phyloP scores from a whole-genome alignment of 2,113 vertebrate genomes.

The Lampris megalopsis region DNA sequence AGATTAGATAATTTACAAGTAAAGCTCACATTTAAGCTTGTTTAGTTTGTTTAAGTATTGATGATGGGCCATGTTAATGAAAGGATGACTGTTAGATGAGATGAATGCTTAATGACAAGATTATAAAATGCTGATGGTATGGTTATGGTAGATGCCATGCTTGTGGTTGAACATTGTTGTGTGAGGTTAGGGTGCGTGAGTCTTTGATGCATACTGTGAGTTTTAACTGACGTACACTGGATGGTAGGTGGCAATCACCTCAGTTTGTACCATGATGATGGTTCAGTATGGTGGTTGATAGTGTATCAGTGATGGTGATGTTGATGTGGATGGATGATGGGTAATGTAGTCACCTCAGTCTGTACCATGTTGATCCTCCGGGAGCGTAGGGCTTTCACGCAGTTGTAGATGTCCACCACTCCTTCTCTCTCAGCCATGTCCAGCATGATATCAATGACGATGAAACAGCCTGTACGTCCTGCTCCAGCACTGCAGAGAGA shows the following conservation, averaged over 20 bases:
- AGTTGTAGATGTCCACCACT: constrained; percentile 99
- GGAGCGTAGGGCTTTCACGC: constrained; percentile 96
- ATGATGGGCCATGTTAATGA: constrained; percentile 35
- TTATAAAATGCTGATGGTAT: no score
- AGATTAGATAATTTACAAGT: background rate
- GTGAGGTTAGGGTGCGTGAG: background rate
- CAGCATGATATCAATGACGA: constrained; percentile 99
- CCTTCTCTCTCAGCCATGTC: constrained; percentile 99
- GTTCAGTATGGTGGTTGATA: constrained; percentile 24
- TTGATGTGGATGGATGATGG: constrained; percentile 79
- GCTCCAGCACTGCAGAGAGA: constrained; percentile 89
- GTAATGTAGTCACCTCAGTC: constrained; percentile 92
- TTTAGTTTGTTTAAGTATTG: background rate
- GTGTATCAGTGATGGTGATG: constrained; percentile 36
- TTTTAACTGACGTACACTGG: background rate
- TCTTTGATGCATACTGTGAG: background rate
- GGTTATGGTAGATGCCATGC: background rate
- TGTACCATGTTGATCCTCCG: constrained; percentile 99
- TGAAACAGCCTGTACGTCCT: constrained; percentile 96
- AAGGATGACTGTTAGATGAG: background rate
- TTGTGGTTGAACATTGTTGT: no score
- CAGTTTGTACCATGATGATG: constrained; percentile 34
- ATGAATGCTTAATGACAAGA: no score
- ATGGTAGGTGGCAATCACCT: constrained; percentile 19
- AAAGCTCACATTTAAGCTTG: background rate